A percentile compares a stretch with the other conserved stretches of the same genome.
Evolutionary conservation across 2,888 invertebrate genomes (phyloP).

Genomic region (Trichogramma evanescens): DNA sequence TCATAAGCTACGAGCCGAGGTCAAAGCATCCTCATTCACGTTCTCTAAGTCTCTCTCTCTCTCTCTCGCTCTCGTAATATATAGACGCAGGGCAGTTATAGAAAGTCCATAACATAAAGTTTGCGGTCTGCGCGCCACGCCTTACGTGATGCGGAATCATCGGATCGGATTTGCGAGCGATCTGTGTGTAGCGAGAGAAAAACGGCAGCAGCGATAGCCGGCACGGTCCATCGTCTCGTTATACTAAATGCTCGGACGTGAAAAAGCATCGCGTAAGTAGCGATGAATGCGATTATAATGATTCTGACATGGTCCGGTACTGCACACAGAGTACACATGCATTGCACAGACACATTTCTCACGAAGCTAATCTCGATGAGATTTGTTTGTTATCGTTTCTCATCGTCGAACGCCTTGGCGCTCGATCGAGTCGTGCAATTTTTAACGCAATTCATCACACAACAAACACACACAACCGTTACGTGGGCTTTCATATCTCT

Average conservation of each 20-base stretch:
- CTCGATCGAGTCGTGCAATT: no score
- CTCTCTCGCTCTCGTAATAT: no score
- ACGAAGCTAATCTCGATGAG: not conserved
- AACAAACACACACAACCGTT: no score
- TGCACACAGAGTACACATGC: no score
- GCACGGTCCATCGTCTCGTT: conserved; percentile 21
- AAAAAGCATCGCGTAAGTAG: conserved; percentile 6
- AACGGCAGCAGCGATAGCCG: no score
- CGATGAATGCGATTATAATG: not conserved
- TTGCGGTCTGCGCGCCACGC: conserved; percentile 32
- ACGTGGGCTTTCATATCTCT: no score
- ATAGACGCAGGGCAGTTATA: no score
- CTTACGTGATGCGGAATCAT: conserved; percentile 34
- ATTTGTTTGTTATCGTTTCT: not conserved
- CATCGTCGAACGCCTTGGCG: not conserved
- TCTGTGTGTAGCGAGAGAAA: no score
- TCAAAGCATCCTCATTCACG: conserved; percentile 30
- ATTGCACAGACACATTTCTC: not conserved
- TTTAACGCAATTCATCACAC: no score
- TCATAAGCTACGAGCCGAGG: conserved; percentile 24
- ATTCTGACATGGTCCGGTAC: not conserved
- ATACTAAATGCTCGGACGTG: not conserved
- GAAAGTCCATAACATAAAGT: conserved; percentile 7
- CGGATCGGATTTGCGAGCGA: conserved; percentile 31
- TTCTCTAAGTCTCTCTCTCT: no score